Conservation (phyloP, 2,888 invertebrate genomes). For the Lasioglossum oenotherae region DNA sequence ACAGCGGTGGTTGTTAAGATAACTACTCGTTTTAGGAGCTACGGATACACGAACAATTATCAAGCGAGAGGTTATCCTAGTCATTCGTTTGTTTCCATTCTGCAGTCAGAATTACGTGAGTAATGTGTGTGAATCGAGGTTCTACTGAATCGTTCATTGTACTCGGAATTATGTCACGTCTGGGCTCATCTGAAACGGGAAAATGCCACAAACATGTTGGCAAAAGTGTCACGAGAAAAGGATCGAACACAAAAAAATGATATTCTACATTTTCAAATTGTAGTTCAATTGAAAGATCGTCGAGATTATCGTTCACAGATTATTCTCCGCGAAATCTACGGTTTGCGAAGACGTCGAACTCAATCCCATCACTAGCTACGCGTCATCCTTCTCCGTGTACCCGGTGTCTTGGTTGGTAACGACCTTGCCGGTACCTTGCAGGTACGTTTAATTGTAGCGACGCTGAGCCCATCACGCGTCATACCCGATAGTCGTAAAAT, state of each 20-base stretch:
- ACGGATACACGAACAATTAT: too few species aligned
- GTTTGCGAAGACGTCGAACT: not conserved
- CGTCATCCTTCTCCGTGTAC: constrained; percentile 41
- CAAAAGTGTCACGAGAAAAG: too few species aligned
- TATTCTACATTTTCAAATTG: not conserved
- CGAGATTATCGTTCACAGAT: not conserved
- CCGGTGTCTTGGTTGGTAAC: constrained; percentile 51
- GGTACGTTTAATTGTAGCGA: constrained; percentile 57
- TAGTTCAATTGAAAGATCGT: not conserved
- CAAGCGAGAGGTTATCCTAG: too few species aligned
- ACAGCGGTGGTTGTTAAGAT: not conserved
- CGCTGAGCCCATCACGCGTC: constrained; percentile 40
- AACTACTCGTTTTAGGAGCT: not conserved
- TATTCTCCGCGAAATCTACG: not conserved
- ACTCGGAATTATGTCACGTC: not conserved
- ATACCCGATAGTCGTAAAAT: constrained; percentile 52
- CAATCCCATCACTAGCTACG: constrained; percentile 2
- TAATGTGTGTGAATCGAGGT: too few species aligned
- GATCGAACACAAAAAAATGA: not conserved
- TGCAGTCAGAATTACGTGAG: too few species aligned
- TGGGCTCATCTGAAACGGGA: not conserved
- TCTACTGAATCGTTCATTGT: not conserved
- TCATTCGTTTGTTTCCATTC: too few species aligned
- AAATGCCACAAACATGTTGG: not conserved
- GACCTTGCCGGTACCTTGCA: constrained; percentile 61